Evolutionary conservation across 2,797 vertebrate species (phyloP), one percentile per base, ranked within the genome.

Genomic region (Pseudomugil tenellus): DNA sequence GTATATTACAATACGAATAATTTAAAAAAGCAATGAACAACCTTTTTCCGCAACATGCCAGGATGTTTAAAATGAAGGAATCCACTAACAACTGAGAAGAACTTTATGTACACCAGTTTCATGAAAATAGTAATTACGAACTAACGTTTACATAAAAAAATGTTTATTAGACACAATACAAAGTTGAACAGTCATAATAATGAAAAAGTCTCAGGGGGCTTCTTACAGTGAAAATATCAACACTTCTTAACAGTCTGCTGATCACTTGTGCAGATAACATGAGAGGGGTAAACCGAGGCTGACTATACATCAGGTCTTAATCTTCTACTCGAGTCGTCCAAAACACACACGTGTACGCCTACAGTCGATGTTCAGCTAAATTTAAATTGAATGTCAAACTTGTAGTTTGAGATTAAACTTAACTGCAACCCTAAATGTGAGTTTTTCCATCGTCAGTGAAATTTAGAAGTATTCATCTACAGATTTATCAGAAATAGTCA

Each of bases 161-260:
- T n/a, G n/a, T n/a, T n/a, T n/a, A n/a, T n/a, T n/a, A n/a, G 55
- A 61, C 7, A 53, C 57, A 76, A 46, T 48, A 57, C 67, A 57
- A 68, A 62, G 60, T 53, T 80, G 49, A 76, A 84, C 80, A 74
- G 87, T 87, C 78, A 77, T 37, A 14, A 28, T 29, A 37, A 10
- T 37, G 63, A 72, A 86, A 75, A 52, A 59, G 70, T 65, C 80
- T 29, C 61, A 84, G 80, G 80, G 66, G 72, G 72, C 48, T 64
- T 70, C 86, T 80, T 63, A 81, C 80, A 84, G 81, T 74, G 83
- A 84, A 86, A 90, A 87, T 79, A 84, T 70, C 80, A 85, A 84
- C 79, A 84, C 2, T 76, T 81, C 75, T 89, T 83, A 77, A 79
- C 58, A 48, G 55, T 82, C 67, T 21, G 68, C 65, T 58, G 77